Conservation (phyloP, 1,140 invertebrate genomes). For the Magallana angulata region DNA sequence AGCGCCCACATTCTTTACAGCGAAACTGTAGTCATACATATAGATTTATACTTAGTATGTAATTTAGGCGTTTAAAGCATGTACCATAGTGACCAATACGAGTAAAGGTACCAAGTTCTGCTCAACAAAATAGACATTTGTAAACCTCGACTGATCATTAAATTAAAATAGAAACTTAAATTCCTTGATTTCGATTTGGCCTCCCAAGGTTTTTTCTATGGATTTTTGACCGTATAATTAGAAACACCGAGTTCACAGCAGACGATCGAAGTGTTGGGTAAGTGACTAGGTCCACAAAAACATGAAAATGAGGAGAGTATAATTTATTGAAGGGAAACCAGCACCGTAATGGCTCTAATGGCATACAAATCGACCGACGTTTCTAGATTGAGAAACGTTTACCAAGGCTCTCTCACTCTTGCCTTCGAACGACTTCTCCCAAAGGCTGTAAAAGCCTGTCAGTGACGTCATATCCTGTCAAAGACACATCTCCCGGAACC, state of each 20-base stretch:
- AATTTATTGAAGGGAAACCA: slow-evolving; percentile 5
- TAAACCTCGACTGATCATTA: too few species aligned
- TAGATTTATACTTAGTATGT: too few species aligned
- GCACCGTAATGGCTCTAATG: slow-evolving; percentile 20
- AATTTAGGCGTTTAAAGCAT: too few species aligned
- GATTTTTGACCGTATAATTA: too few species aligned
- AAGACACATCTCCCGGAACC: slow-evolving; percentile 30
- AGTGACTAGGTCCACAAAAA: neutral
- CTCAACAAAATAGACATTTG: too few species aligned
- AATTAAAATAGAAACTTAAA: too few species aligned
- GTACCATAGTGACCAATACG: too few species aligned
- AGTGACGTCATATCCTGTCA: slow-evolving; percentile 33
- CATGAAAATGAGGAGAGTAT: neutral
- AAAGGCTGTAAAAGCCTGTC: slow-evolving; percentile 11
- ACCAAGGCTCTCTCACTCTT: neutral
- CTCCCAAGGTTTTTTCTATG: too few species aligned
- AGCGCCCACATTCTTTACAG: too few species aligned
- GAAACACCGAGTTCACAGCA: neutral
- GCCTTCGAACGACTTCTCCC: slow-evolving; percentile 16
- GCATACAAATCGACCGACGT: neutral
- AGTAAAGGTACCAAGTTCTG: too few species aligned
- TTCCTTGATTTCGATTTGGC: too few species aligned
- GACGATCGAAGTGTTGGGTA: neutral
- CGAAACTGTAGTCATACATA: too few species aligned
- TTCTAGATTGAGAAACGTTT: slow-evolving; percentile 7